Conservation (phyloP, 2,797 vertebrate species). For the Hypotaenidia okinawae region DNA sequence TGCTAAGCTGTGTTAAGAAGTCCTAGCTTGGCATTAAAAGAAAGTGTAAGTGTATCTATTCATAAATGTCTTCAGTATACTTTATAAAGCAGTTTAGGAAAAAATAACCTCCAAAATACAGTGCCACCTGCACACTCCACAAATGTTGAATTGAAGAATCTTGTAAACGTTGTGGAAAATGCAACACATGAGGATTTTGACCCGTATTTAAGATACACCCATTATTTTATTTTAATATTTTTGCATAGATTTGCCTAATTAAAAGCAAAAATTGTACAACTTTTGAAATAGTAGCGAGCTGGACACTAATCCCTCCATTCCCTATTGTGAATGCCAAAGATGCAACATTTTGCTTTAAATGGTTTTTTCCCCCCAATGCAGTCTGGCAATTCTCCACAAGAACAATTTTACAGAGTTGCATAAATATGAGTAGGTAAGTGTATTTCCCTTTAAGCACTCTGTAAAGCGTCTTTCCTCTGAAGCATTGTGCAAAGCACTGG, state of each 20-base stretch:
- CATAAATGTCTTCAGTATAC: not conserved
- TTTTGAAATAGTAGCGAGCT: not conserved
- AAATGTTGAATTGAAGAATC: not conserved
- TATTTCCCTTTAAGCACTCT: not conserved
- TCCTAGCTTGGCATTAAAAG: not conserved
- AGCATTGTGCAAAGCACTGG: not conserved
- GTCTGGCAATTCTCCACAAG: not conserved
- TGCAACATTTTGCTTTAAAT: not conserved
- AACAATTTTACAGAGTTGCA: not conserved
- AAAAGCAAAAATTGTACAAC: not conserved
- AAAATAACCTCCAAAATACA: not conserved
- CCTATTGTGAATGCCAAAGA: not conserved
- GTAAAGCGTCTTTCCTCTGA: not conserved
- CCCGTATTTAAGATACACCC: rapidly evolving
- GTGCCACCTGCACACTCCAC: not conserved
- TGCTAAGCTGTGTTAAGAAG: not conserved
- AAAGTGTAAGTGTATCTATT: not conserved
- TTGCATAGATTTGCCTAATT: not conserved
- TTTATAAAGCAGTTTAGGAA: constrained; percentile 1
- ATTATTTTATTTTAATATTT: not conserved
- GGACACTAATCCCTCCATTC: not conserved
- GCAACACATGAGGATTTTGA: not conserved
- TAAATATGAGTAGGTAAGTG: not conserved
- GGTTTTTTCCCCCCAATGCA: rapidly evolving
- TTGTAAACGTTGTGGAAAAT: not conserved